Conservation (phyloP, 1,140 invertebrate species). For the Mylabris phalerata region DNA sequence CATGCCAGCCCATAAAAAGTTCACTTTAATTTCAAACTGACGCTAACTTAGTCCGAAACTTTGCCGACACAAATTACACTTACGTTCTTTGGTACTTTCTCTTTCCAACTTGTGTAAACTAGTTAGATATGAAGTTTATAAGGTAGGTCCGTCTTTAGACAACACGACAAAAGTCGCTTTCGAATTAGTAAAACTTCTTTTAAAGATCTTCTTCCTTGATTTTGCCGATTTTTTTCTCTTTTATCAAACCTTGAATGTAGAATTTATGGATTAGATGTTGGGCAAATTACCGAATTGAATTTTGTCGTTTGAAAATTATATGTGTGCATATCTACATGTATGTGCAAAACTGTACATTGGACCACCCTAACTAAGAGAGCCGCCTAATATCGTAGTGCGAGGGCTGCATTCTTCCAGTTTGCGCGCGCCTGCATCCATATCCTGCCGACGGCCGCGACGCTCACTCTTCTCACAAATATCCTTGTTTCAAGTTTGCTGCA, state of each 20-base stretch:
- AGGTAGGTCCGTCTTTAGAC: slow-evolving; percentile 34
- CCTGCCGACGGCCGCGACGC: slow-evolving; percentile 3
- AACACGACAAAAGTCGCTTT: slow-evolving; percentile 17
- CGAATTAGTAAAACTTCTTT: slow-evolving; percentile 35
- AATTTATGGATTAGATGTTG: no score
- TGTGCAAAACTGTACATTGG: background rate
- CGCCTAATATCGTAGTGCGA: background rate
- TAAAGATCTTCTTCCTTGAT: no score
- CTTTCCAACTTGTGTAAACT: slow-evolving; percentile 39
- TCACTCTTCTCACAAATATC: no score
- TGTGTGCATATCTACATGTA: background rate
- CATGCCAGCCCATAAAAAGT: slow-evolving; percentile 39
- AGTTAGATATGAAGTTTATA: slow-evolving; percentile 31
- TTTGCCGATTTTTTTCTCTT: no score
- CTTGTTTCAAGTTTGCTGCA: slow-evolving; percentile 19
- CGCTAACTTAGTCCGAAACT: slow-evolving; percentile 36
- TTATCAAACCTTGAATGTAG: no score
- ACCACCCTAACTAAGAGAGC: no score
- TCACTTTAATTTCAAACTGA: slow-evolving; percentile 39
- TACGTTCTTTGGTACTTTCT: slow-evolving; percentile 40
- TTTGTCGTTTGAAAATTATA: no score
- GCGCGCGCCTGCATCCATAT: slow-evolving; percentile 32
- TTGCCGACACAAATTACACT: slow-evolving; percentile 40
- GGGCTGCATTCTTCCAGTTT: slow-evolving; percentile 32
- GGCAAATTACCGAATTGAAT: no score